Evolutionary conservation across 2,113 vertebrate genomes (phyloP).

Genomic region (Microcebus griseorufus): DNA sequence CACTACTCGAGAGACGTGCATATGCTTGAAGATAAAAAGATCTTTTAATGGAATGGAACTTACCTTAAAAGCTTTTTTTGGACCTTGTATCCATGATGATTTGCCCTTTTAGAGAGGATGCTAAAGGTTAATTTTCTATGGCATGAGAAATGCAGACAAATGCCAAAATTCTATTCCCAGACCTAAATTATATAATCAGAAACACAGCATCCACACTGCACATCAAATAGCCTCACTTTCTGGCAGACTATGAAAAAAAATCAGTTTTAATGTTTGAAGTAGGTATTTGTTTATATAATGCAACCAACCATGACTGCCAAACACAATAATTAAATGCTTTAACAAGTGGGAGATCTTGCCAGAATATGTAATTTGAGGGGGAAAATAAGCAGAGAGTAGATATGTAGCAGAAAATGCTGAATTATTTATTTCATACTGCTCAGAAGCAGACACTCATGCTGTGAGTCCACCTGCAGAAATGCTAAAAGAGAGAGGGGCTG

Average conservation of each 20-base stretch:
- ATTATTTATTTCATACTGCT: slow-evolving; percentile 67
- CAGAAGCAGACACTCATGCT: neutral
- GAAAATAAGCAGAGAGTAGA: slow-evolving; percentile 75
- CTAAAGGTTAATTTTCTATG: slow-evolving; percentile 56
- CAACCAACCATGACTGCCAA: slow-evolving; percentile 81
- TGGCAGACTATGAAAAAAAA: slow-evolving; percentile 80
- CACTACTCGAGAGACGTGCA: neutral
- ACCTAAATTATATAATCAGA: slow-evolving; percentile 64
- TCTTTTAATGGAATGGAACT: neutral
- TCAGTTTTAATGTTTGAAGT: slow-evolving; percentile 78
- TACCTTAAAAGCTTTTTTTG: slow-evolving; percentile 12
- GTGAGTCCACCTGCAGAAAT: slow-evolving; percentile 26
- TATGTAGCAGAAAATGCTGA: slow-evolving; percentile 64
- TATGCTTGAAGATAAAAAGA: neutral
- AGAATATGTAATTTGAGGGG: slow-evolving; percentile 81
- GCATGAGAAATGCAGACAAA: slow-evolving; percentile 25
- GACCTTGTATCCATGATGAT: neutral
- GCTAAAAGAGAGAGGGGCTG: neutral
- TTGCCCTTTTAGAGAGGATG: slow-evolving; percentile 17
- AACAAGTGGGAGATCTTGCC: slow-evolving; percentile 81
- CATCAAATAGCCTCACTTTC: slow-evolving; percentile 77
- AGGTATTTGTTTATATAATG: slow-evolving; percentile 79
- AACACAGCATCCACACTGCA: slow-evolving; percentile 62
- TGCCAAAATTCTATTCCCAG: slow-evolving; percentile 69
- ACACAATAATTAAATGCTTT: slow-evolving; percentile 82